Evolutionary conservation across 2,888 invertebrate species (phyloP), one percentile per base, ranked within the genome.

Genomic region (Autographa pulchrina): DNA sequence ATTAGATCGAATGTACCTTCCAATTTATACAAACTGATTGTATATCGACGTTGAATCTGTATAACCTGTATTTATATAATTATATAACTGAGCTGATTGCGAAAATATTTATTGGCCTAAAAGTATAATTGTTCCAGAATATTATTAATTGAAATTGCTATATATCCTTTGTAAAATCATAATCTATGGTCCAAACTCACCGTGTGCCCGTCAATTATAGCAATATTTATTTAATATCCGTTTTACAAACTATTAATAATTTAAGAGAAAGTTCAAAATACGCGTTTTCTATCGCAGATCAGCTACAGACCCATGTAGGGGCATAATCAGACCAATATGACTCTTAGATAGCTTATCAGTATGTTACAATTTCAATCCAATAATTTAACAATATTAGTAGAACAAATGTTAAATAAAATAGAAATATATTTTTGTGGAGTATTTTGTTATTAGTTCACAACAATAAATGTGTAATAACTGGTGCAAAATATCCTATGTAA

Each of bases 71-170:
- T 80, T 69, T 80, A 68, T 76, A 73, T 75, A n/a, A 71, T 58
- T 69, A 78, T 72, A 71, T 78, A 75, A 77, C 76, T 74, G 72
- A 60, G 73, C 76, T 74, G 75, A 78, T 76, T 68, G 68, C 77
- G 76, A 78, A 81, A 80, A 77, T 78, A 81, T 82, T 80, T 83
- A 84, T 75, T 78, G 88, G 88, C 88, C 88, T 89, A 88, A 87
- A 80, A 79, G 7, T 83, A 64, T 78, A 59, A 74, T 61, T 82
- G 70, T 80, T 78, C 58, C 63, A 72, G 48, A 72, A 18, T 35
- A 43, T 64, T 18, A 61, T 59, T 61, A 48, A 62, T 38, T 61
- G 61, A 14, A 70, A 58, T 75, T 72, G 65, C 72, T 80, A 77
- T 72, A 72, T 78, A 75, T 54, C 56, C 68, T 75, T 78, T 60